These are phyloP conservation scores for Ptilorrhoa leucosticta DNA, from an alignment of 2,113 vertebrate species.

Conservation along the genomic window DNA sequence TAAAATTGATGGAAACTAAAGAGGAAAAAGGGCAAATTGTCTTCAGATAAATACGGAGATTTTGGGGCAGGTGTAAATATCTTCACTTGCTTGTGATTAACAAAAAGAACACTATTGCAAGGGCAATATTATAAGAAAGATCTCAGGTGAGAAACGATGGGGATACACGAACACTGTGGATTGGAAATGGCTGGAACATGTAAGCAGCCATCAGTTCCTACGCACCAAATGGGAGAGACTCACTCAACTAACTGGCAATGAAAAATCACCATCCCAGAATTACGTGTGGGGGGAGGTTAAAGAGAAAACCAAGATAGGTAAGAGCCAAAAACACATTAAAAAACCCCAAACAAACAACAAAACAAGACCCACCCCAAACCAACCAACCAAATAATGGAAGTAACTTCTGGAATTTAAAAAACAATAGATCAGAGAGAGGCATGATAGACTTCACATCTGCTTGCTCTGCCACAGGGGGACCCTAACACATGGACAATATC, in stretches of 20 bases:
- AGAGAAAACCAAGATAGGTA: not conserved
- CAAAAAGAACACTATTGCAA: not conserved
- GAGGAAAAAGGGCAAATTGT: not conserved
- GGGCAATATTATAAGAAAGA: not conserved
- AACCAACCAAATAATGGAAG: not conserved
- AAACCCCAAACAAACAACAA: not conserved
- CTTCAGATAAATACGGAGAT: not conserved
- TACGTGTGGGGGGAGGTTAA: rapidly evolving
- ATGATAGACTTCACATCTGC: not conserved
- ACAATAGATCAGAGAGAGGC: not conserved
- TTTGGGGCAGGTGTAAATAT: not conserved
- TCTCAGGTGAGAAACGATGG: not conserved
- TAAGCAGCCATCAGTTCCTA: not conserved
- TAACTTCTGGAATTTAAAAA: not conserved
- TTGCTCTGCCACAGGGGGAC: not conserved
- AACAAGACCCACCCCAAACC: not conserved
- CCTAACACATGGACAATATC: not conserved
- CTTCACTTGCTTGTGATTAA: not conserved
- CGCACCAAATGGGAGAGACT: not conserved
- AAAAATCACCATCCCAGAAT: not conserved
- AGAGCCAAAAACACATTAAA: not conserved
- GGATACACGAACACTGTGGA: not conserved
- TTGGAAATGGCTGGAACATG: not conserved
- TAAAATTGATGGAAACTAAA: not conserved
- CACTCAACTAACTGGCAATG: not conserved